Conservation (phyloP, 2,888 invertebrate species). For the Galeruca laticollis region DNA sequence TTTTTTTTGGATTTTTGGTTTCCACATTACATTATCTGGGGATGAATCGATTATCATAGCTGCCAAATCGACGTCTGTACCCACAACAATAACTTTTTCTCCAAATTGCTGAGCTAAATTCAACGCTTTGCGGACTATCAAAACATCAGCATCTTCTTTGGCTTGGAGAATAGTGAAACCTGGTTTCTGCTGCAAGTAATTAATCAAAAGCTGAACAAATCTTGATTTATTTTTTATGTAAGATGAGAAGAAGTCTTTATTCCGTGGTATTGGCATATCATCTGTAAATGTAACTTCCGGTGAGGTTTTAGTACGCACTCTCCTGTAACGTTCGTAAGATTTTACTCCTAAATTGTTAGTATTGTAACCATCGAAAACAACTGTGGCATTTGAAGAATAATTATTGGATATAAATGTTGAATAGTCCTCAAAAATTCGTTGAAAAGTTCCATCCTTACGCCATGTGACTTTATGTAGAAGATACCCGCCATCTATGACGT, state of each 20-base stretch:
- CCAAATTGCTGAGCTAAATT: too few relatives aligned
- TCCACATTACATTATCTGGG: not conserved
- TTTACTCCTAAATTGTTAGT: not conserved
- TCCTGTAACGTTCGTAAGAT: not conserved
- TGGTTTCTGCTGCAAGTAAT: not conserved
- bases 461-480: too few relatives aligned
- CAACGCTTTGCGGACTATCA: too few relatives aligned
- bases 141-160: too few relatives aligned
- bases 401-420: too few relatives aligned
- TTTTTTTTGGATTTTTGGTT: too few relatives aligned
- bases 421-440: too few relatives aligned
- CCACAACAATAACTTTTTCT: not conserved
- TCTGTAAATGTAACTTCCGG: not conserved
- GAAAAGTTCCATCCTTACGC: too few relatives aligned
- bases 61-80: too few relatives aligned
- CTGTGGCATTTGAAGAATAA: too few relatives aligned
- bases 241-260: not conserved
- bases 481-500: too few relatives aligned
- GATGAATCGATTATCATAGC: not conserved
- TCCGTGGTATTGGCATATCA: not conserved
- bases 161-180: not conserved
- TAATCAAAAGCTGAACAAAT: not conserved
- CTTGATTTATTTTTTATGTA: not conserved
- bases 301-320: not conserved
- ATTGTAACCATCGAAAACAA: too few relatives aligned